A percentile compares a stretch with the other conserved stretches of the same genome.
phyloP scores from a whole-genome alignment of 2,113 vertebrate genomes.

The Halichoerus grypus region DNA sequence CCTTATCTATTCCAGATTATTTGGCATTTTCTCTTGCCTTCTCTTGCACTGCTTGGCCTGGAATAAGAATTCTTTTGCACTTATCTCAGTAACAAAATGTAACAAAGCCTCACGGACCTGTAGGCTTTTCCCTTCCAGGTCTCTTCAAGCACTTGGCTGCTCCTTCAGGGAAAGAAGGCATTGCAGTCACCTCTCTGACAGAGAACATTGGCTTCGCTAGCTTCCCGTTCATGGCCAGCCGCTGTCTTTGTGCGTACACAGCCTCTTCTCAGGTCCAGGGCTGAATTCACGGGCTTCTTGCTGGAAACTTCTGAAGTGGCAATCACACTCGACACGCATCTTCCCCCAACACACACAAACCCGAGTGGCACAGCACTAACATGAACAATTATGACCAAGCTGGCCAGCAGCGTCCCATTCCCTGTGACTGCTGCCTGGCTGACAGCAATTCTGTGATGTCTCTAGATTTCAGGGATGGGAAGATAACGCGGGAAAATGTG shows the following conservation, averaged over 20 bases:
- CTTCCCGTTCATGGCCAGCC: background rate
- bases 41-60: background rate
- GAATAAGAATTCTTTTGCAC: conserved; percentile 39
- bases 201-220: background rate
- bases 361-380: background rate
- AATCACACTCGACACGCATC: background rate
- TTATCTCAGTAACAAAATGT: conserved; percentile 69
- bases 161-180: conserved; percentile 58
- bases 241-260: background rate
- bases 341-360: background rate
- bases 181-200: background rate
- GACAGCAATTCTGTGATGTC: background rate
- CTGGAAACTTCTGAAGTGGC: background rate
- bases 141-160: background rate
- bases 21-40: conserved; percentile 62
- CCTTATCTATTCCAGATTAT: conserved; percentile 37
- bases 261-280: background rate
- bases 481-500: background rate
- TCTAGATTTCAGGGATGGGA: background rate
- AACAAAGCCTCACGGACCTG: conserved; percentile 24
- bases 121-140: conserved; percentile 24
- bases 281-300: background rate
- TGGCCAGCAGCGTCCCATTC: background rate
- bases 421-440: background rate
- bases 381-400: background rate